Base-by-base conservation (phyloP, 1,140 invertebrate species). In the Rhagoletis pomonella region DNA sequence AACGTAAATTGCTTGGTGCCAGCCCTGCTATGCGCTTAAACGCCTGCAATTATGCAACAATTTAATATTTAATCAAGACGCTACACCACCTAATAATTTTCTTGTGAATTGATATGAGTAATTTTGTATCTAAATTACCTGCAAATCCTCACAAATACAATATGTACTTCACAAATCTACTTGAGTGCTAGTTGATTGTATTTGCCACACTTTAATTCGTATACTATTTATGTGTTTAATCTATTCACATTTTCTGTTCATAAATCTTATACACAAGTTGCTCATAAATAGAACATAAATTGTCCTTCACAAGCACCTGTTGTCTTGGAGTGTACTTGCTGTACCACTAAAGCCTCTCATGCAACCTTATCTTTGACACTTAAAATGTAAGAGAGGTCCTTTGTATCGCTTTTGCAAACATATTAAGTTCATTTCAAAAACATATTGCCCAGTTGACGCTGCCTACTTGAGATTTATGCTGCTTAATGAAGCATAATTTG, bases 291-390 rank as follows among this genome's bases (percentile, higher is more conserved):
- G 29, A 29, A 29, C 29, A 29, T 29, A 29, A 29, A 29, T 29
- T 29, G 29, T 4, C 12, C 0, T 9, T 73, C 42, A 44, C 3
- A 73, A 44, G 39, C 67, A 73, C 67, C 67, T n/a, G 42, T 73
- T 73, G 42, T 47, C 39, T 39, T 42, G 9, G 12, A 44, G 9
- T 69, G 65, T 44, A 1, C 42, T 69, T 73, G 39, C 7, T 47
- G 14, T 47, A 42, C 67, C 67, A 73, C 67, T 73, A 73, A 73
- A 73, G 39, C 67, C 67, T 73, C 44, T n/a, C 44, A 42, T 73
- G 44, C 10, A 2, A 29, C 67, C 44, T 73, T 73, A 73, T 44
- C 67, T 73, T 73, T 73, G 67, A 6, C 67, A 73, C 67, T 73
- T 73, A 47, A 69, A 12, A 14, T 47, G 12, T 67, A 29, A 29